Percentiles rank a stretch among this genome's conserved stretches.
phyloP scores from a whole-genome alignment of 2,888 invertebrate genomes.

The Drosophila dives region DNA sequence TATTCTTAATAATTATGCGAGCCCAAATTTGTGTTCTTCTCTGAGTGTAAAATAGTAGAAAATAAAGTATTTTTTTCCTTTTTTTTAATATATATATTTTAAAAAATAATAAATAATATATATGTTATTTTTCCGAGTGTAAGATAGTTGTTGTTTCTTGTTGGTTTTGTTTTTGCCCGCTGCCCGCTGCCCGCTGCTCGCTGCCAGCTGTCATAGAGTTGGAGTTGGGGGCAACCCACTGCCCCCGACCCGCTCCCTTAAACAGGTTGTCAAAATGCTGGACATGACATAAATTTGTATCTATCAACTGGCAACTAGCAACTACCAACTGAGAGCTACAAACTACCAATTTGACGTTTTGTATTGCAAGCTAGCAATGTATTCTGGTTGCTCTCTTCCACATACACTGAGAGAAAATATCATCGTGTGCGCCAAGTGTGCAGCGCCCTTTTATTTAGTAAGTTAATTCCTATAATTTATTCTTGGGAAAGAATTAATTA shows the following conservation, averaged over 20 bases:
- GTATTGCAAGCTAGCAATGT: slow-evolving; percentile 26
- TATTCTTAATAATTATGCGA: neutral
- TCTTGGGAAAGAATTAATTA: neutral
- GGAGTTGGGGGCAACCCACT: slow-evolving; percentile 43
- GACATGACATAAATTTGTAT: slow-evolving; percentile 71
- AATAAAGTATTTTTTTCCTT: too few relatives aligned
- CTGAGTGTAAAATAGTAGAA: neutral
- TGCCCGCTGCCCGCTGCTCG: neutral
- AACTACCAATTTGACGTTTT: slow-evolving; percentile 41
- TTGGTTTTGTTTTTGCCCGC: neutral
- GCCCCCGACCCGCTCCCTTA: slow-evolving; percentile 26
- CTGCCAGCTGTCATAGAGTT: slow-evolving; percentile 33
- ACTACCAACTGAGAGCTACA: slow-evolving; percentile 3
- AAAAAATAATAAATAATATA: neutral
- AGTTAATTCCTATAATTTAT: neutral
- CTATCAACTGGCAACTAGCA: slow-evolving; percentile 43
- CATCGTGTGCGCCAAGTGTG: too few relatives aligned
- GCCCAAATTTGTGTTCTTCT: neutral
- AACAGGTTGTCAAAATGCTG: slow-evolving; percentile 72
- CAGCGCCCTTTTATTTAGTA: too few relatives aligned
- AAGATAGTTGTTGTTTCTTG: neutral
- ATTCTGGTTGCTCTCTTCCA: slow-evolving; percentile 34
- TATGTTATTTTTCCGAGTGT: neutral
- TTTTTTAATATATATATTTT: neutral
- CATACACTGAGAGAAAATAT: neutral